phyloP scores from a whole-genome alignment of 2,888 invertebrate species.

The Pollenia angustigena region DNA sequence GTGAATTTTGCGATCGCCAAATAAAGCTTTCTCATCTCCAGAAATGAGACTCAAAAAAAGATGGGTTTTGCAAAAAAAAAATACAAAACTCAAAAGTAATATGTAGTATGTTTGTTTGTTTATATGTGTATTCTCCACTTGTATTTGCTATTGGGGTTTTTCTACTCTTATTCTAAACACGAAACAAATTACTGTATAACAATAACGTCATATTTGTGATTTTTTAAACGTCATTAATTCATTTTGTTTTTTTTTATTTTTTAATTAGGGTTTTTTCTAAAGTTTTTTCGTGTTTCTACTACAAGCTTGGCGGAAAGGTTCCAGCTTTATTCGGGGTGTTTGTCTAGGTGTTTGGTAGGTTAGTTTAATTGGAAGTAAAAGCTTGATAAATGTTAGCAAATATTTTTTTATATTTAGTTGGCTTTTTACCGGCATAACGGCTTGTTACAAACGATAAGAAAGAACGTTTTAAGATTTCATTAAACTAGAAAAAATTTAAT shows the following conservation, averaged over 20 bases:
- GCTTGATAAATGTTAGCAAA: constrained; percentile 70
- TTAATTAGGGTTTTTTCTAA: constrained; percentile 65
- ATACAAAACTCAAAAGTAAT: background rate
- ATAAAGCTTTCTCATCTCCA: constrained; percentile 10
- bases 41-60: background rate
- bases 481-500: constrained; percentile 44
- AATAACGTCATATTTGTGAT: constrained; percentile 59
- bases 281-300: constrained; percentile 19
- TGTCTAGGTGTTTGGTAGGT: constrained; percentile 3
- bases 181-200: constrained; percentile 37
- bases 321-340: constrained; percentile 5
- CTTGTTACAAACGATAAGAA: constrained; percentile 46
- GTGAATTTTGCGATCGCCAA: too few species aligned
- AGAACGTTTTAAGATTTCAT: constrained; percentile 2
- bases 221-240: constrained; percentile 67
- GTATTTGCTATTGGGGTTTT: constrained; percentile 52
- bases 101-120: too few species aligned
- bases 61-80: constrained; percentile 1
- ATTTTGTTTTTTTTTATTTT: constrained; percentile 50
- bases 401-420: constrained; percentile 67
- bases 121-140: background rate
- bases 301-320: constrained; percentile 33
- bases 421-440: constrained; percentile 67
- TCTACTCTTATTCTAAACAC: constrained; percentile 27
- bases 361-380: constrained; percentile 45